Evolutionary conservation across 2,797 vertebrate species (phyloP).

Genomic region (Peromyscus eremicus): DNA sequence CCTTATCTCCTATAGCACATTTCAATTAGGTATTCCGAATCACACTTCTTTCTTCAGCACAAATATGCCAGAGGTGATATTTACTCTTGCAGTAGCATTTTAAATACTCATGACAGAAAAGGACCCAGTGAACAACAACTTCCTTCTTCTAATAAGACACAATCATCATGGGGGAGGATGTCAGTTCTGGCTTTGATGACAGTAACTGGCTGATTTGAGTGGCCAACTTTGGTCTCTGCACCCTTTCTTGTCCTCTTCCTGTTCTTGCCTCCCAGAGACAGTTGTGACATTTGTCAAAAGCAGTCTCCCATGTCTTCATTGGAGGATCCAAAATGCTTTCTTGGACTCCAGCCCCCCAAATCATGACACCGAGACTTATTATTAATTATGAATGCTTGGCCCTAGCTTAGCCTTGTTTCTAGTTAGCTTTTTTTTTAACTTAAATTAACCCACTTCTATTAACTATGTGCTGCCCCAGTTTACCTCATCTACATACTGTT

Average conservation of each 20-base stretch:
- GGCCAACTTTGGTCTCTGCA: slow-evolving; percentile 60
- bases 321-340: background rate
- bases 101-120: slow-evolving; percentile 78
- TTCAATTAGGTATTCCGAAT: slow-evolving; percentile 91
- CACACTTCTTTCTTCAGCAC: slow-evolving; percentile 86
- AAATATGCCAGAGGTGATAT: slow-evolving; percentile 88
- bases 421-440: background rate
- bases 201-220: slow-evolving; percentile 75
- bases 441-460: background rate
- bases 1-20: slow-evolving; percentile 90
- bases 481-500: background rate
- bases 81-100: slow-evolving; percentile 87
- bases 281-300: slow-evolving; percentile 7
- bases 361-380: background rate
- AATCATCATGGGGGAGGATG: slow-evolving; percentile 68
- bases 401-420: background rate
- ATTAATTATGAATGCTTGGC: background rate
- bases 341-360: background rate
- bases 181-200: slow-evolving; percentile 69
- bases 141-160: slow-evolving; percentile 78
- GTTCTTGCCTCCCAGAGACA: slow-evolving; percentile 44
- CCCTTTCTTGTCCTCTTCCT: background rate
- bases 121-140: slow-evolving; percentile 62
- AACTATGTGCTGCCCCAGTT: background rate
- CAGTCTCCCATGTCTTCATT: background rate